Evolutionary conservation across 2,797 vertebrate species (phyloP), one percentile per base, ranked within the genome.

Genomic region (Enteromius argenteus): DNA sequence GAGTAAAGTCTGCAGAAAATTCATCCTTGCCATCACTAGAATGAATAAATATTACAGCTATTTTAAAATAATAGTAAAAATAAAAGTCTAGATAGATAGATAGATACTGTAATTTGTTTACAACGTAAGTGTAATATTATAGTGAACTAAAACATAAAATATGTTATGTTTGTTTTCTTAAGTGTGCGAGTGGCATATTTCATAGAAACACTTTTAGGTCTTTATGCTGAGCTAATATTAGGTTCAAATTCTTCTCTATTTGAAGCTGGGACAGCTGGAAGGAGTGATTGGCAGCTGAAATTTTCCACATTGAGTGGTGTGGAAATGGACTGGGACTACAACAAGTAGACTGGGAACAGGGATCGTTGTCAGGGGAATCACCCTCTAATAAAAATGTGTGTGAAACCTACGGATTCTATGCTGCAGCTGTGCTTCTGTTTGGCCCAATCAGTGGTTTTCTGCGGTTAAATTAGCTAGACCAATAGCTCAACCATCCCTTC

Each of bases 291-390:
- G 44, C 81, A 76, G 77, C 62, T 75, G 51, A 64, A 75, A 80
- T 84, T 84, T 86, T 80, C 71, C 77, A 46, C 81, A 69, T 64
- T 69, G 79, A 35, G 62, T 19, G n/a, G 62, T 80, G 77, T 84
- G 71, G 85, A 75, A 86, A 84, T 69, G 85, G 81, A 83, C 71
- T 80, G 60, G 23, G 44, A 27, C 85, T 83, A 51, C 23, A 69
- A 79, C 76, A 75, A 46, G 49, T n/a, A 39, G 23, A 72, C 68
- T 44, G 67, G 74, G 80, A 66, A 53, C 30, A 44, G 58, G 42
- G 23, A 44, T 58, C 39, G 32, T 42, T 80, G 60, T 83, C 76
- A 79, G 69, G 78, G 49, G 21, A 84, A 62, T 83, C 80, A 64
- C 56, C 2, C 4, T 58, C 44, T 37, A 6, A 51, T 86, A 32